phyloP scores from a whole-genome alignment of 2,888 invertebrate species.

The Torymus aiolomorphi region DNA sequence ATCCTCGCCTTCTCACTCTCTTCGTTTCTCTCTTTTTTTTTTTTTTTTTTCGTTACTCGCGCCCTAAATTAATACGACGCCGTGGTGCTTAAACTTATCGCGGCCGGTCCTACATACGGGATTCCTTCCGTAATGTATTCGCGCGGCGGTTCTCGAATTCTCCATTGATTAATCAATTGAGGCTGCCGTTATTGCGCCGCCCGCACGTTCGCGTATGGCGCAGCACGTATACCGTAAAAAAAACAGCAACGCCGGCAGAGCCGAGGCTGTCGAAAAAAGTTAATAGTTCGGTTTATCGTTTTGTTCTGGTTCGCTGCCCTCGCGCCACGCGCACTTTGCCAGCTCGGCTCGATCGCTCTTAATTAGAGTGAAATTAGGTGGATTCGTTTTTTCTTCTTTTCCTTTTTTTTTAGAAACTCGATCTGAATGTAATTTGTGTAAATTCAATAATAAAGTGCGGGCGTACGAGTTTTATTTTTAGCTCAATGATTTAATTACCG shows the following conservation, averaged over 20 bases:
- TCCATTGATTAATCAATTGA: constrained; percentile 72
- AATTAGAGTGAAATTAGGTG: constrained; percentile 20
- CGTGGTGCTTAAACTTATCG: background rate
- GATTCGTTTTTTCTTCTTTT: background rate
- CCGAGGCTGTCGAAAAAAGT: constrained; percentile 12
- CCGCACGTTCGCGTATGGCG: constrained; percentile 55
- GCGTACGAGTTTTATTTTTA: no score
- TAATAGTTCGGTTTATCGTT: constrained; percentile 32
- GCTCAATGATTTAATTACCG: background rate
- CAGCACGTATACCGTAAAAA: background rate
- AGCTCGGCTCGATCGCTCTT: constrained; percentile 6
- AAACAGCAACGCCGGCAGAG: background rate
- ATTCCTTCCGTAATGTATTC: no score
- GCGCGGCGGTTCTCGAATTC: constrained; percentile 69
- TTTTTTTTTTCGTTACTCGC: constrained; percentile 13
- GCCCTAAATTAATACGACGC: constrained; percentile 16
- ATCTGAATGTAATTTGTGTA: background rate
- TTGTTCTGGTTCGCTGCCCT: constrained; percentile 15
- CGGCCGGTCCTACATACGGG: constrained; percentile 13
- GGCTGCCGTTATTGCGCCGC: constrained; percentile 66
- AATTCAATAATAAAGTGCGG: background rate
- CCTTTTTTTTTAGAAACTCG: background rate
- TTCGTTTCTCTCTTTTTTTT: background rate
- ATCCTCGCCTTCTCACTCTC: background rate
- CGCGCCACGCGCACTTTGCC: background rate